Percentiles rank a stretch among this genome's conserved stretches.
Conservation (phyloP, 2,888 invertebrate species). For the Eledona agricola region DNA sequence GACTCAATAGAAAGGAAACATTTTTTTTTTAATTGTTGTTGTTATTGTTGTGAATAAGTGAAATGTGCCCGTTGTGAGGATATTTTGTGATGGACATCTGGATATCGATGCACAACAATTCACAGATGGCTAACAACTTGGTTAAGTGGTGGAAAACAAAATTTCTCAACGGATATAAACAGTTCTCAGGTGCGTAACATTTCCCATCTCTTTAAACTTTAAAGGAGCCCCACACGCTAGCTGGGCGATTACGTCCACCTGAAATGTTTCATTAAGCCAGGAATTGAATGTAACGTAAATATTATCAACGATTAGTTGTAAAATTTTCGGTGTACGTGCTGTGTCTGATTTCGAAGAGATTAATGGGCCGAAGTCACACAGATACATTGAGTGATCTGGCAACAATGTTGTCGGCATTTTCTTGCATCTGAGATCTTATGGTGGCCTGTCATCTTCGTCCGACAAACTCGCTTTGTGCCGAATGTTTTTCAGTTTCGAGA, state of each 20-base stretch:
- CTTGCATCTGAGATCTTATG: slow-evolving; percentile 41
- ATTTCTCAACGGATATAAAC: slow-evolving; percentile 78
- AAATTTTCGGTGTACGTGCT: slow-evolving; percentile 25
- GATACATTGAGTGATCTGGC: slow-evolving; percentile 31
- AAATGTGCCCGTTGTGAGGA: slow-evolving; percentile 20
- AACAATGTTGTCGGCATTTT: slow-evolving; percentile 43
- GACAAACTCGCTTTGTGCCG: slow-evolving; percentile 41
- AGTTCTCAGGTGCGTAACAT: slow-evolving; percentile 70
- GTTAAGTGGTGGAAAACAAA: slow-evolving; percentile 81
- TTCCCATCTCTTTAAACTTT: slow-evolving; percentile 21
- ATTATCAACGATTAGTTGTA: too few relatives aligned
- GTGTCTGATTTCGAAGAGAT: slow-evolving; percentile 41
- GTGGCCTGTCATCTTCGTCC: slow-evolving; percentile 41
- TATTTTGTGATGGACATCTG: slow-evolving; percentile 38
- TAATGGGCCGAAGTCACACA: slow-evolving; percentile 42
- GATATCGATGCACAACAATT: slow-evolving; percentile 38
- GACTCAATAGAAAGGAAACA: slow-evolving; percentile 9
- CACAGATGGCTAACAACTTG: slow-evolving; percentile 78
- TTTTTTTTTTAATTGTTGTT: slow-evolving; percentile 11
- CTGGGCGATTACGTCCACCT: too few relatives aligned
- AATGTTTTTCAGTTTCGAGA: slow-evolving; percentile 29
- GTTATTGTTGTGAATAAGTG: slow-evolving; percentile 8
- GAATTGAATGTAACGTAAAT: too few relatives aligned
- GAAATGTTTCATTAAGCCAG: too few relatives aligned
- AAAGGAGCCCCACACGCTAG: slow-evolving; percentile 11